Evolutionary conservation across 1,140 invertebrate species (phyloP).

Genomic region (Drosophila serrata): DNA sequence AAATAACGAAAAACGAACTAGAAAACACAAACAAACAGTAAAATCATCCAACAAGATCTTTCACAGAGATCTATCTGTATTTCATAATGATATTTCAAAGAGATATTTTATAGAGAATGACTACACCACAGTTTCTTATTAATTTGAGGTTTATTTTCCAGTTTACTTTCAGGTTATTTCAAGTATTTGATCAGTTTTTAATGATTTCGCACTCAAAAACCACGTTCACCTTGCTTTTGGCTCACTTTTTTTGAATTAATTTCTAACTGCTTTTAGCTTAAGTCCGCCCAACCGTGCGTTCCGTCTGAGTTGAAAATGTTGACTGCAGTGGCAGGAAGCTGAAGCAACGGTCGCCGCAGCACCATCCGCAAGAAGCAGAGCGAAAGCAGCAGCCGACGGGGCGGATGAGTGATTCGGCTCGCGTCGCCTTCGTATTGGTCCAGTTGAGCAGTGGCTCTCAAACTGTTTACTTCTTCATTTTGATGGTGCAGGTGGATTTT

Average conservation of each 20-base stretch:
- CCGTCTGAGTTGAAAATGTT: slow-evolving; percentile 64
- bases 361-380: slow-evolving; percentile 27
- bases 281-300: slow-evolving; percentile 65
- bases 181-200: background rate
- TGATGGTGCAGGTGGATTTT: slow-evolving; percentile 1
- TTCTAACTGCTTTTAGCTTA: slow-evolving; percentile 14
- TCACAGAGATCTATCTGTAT: background rate
- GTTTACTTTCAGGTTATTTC: background rate
- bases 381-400: slow-evolving; percentile 29
- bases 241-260: slow-evolving; percentile 38
- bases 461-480: slow-evolving; percentile 36
- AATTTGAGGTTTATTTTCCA: background rate
- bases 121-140: background rate
- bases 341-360: slow-evolving; percentile 20
- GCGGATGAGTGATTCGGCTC: slow-evolving; percentile 29
- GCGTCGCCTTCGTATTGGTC: slow-evolving; percentile 55
- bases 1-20: slow-evolving; percentile 5
- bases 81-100: background rate
- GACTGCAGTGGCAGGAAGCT: slow-evolving; percentile 59
- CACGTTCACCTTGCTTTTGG: slow-evolving; percentile 7
- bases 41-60: slow-evolving; percentile 38
- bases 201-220: slow-evolving; percentile 7
- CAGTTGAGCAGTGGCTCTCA: slow-evolving; percentile 9
- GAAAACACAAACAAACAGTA: slow-evolving; percentile 10
- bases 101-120: background rate